phyloP scores from a whole-genome alignment of 2,113 vertebrate genomes.

The Gulo gulo region DNA sequence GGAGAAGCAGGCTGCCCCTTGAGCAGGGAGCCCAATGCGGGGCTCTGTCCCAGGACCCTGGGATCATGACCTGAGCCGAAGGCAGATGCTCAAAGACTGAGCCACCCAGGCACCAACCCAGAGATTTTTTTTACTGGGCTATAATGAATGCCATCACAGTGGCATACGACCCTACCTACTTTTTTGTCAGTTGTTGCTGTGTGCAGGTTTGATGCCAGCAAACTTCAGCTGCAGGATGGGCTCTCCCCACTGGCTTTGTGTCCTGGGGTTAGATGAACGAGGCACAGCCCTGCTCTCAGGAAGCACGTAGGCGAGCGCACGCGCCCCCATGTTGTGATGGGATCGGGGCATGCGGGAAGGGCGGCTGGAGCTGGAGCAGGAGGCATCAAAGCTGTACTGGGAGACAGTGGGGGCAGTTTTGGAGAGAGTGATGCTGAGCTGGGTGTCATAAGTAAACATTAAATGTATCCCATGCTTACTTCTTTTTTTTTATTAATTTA shows the following conservation, averaged over 20 bases:
- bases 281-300: background rate
- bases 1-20: no score
- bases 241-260: background rate
- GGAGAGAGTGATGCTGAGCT: background rate
- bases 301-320: accelerated
- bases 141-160: accelerated
- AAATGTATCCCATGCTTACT: background rate
- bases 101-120: no score
- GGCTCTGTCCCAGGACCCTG: no score
- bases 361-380: accelerated
- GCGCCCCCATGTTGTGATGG: accelerated
- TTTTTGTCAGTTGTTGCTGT: background rate
- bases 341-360: accelerated
- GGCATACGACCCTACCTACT: accelerated
- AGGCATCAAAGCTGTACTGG: background rate
- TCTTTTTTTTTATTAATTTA: background rate
- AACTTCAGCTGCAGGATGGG: background rate
- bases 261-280: background rate
- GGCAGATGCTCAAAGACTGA: no score
- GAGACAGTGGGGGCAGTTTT: accelerated
- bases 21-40: no score
- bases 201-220: background rate
- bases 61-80: no score
- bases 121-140: background rate
- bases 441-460: background rate